These are phyloP conservation scores for Diachrysia chrysitis DNA, from an alignment of 2,888 invertebrate genomes.

Conservation along the genomic window DNA sequence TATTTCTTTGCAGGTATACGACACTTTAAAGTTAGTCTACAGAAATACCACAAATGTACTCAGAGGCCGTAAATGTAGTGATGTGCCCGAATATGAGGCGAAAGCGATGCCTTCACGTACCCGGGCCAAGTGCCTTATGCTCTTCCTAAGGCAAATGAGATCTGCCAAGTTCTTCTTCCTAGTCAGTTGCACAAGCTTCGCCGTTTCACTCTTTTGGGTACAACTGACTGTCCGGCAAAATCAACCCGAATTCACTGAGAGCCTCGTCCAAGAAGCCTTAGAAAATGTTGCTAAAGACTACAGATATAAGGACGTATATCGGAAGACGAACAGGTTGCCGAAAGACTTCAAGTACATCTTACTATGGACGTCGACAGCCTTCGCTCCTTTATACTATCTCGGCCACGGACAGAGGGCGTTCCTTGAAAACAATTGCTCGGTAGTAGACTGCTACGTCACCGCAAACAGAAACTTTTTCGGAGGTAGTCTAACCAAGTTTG, in stretches of 20 bases:
- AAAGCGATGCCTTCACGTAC: conserved; percentile 61
- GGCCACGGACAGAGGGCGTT: conserved; percentile 75
- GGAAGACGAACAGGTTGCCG: conserved; percentile 68
- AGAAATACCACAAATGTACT: conserved; percentile 43
- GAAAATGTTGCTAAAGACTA: conserved; percentile 73
- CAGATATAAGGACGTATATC: conserved; percentile 75
- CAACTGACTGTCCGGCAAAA: conserved; percentile 61
- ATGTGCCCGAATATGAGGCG: conserved; percentile 66
- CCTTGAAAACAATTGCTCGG: conserved; percentile 76
- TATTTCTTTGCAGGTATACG: conserved; percentile 36
- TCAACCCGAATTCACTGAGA: conserved; percentile 54
- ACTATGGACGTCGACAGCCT: conserved; percentile 74
- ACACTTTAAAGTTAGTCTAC: conserved; percentile 2
- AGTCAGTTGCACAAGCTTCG: conserved; percentile 67
- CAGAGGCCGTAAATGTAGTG: conserved; percentile 14
- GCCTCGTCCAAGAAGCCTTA: conserved; percentile 71
- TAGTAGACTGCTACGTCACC: conserved; percentile 79
- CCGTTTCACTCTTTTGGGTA: conserved; percentile 69
- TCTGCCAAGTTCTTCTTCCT: conserved; percentile 69
- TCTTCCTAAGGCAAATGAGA: conserved; percentile 63
- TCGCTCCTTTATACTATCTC: conserved; percentile 73
- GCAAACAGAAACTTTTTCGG: conserved; percentile 58
- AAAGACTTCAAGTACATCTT: conserved; percentile 77
- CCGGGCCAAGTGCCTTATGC: conserved; percentile 46
- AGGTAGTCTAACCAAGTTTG: conserved; percentile 71